Base-by-base conservation (phyloP, 2,113 vertebrate species). In the Aleadryas rufinucha region DNA sequence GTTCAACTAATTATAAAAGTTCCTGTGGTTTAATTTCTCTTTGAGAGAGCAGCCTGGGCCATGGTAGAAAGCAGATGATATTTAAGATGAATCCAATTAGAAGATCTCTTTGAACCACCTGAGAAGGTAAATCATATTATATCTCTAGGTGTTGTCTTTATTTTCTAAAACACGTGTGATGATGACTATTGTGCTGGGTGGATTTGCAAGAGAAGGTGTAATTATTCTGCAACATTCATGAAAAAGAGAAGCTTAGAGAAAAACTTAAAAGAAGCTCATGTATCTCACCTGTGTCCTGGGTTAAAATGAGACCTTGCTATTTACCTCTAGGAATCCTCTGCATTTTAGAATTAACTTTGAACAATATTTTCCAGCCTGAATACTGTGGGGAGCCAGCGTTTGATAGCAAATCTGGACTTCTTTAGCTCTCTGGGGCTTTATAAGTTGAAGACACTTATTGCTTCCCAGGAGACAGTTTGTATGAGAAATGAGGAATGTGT, bases 61-160 rank as follows among this genome's bases (percentile, higher is more conserved):
- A 20, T 11, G n/a, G 23, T 22, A 65, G 53, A 56, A 76, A 57
- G 42, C 60, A 91, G 41, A 72, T 27, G 49, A 57, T 7, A 1
- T 60, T 60, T 75, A 44, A 84, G 47, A 63, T 28, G 31, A 63
- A 71, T 75, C 14, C 76, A 68, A 57, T 24, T 33, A 56, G 83
- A 81, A 80, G 84, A 92, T 57, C 35, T 54, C 23, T 88, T 68
- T 71, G 80, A 81, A 45, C 41, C 63, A 89, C 35, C 31, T 76
- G 35, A 83, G 41, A 94, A 97, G 95, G 96, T 96, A 96, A 97
- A 84, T 6, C 3, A 12, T 70, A 17, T 54, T 78, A 17, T 61
- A 44, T 18, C 9, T 61, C 60, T 16, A 7, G 15, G 10, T 53
- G 4, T 76, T 11, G 3, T 49, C 23, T 57, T 94, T 74, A 12